These are phyloP conservation scores for Montifringilla adamsi DNA, from an alignment of 2,113 vertebrate species.

Conservation along the genomic window DNA sequence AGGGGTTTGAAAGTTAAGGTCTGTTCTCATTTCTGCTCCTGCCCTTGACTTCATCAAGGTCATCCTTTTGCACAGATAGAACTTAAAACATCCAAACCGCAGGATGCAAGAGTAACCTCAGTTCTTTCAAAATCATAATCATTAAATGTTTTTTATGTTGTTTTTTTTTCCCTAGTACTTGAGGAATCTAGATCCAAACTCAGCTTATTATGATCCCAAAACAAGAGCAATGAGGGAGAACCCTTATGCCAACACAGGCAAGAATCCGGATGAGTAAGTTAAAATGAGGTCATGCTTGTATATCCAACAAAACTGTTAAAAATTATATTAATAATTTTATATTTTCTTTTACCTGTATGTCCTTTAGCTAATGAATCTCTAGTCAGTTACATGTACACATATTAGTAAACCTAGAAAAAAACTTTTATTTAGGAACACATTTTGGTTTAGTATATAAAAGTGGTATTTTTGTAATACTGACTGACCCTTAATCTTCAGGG, in stretches of 20 bases:
- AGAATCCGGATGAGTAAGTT: constrained; percentile 95
- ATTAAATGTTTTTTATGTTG: not conserved
- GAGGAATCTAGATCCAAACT: constrained; percentile 96
- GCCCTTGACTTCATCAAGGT: not conserved
- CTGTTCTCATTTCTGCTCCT: not conserved
- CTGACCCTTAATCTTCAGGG: not conserved
- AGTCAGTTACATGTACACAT: not conserved
- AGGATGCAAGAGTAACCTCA: not conserved
- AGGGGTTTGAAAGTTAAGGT: not conserved
- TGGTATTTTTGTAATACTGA: not conserved
- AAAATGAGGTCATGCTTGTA: not conserved
- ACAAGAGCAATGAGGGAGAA: constrained; percentile 98
- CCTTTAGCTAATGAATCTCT: not conserved
- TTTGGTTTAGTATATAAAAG: not conserved
- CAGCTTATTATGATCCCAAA: constrained; percentile 98
- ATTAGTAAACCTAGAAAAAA: not conserved
- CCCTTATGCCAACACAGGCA: constrained; percentile 92
- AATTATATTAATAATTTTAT: not conserved
- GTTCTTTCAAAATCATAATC: not conserved
- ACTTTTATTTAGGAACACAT: not conserved
- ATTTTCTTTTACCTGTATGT: not conserved
- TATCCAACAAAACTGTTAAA: not conserved
- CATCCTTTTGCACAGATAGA: not conserved
- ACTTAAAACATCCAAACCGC: not conserved
- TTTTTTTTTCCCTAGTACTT: constrained; percentile 79